Conservation (phyloP, 1,140 invertebrate genomes). For the Thalassaphorura encarpata region DNA sequence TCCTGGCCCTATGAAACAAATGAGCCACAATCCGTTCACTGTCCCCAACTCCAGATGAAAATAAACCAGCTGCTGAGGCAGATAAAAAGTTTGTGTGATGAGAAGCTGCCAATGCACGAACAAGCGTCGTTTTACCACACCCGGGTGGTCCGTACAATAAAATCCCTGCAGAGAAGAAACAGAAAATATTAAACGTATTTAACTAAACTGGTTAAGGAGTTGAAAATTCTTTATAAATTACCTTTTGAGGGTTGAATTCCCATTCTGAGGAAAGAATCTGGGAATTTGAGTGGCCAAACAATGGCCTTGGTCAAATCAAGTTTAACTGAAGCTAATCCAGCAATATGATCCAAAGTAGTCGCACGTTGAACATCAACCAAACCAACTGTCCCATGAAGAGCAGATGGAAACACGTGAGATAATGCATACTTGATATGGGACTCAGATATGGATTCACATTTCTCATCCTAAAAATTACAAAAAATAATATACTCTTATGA, state of each 20-base stretch:
- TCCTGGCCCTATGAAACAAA: conserved; percentile 55
- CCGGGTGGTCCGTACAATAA: conserved; percentile 66
- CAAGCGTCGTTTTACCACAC: conserved; percentile 62
- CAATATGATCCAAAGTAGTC: conserved; percentile 48
- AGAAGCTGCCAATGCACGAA: conserved; percentile 52
- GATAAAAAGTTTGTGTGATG: conserved; percentile 51
- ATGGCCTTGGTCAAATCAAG: conserved; percentile 49
- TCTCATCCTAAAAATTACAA: no score
- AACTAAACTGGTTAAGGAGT: background rate
- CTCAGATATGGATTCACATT: no score
- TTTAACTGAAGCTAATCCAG: conserved; percentile 54
- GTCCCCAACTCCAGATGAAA: conserved; percentile 56
- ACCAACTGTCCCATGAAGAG: conserved; percentile 45
- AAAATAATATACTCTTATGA: no score
- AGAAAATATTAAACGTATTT: background rate
- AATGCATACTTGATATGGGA: conserved; percentile 35
- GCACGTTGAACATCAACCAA: conserved; percentile 42
- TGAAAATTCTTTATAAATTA: conserved; percentile 14
- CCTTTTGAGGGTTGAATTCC: conserved; percentile 50
- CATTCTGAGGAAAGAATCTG: conserved; percentile 48
- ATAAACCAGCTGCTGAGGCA: conserved; percentile 53
- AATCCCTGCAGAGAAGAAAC: conserved; percentile 44
- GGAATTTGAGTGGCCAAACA: conserved; percentile 52
- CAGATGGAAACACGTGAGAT: conserved; percentile 41
- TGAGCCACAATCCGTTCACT: conserved; percentile 50